Percentiles rank a stretch among this genome's conserved stretches.
Evolutionary conservation across 2,888 invertebrate genomes (phyloP).

Genomic region (Kuschelorhynchus macadamiae): DNA sequence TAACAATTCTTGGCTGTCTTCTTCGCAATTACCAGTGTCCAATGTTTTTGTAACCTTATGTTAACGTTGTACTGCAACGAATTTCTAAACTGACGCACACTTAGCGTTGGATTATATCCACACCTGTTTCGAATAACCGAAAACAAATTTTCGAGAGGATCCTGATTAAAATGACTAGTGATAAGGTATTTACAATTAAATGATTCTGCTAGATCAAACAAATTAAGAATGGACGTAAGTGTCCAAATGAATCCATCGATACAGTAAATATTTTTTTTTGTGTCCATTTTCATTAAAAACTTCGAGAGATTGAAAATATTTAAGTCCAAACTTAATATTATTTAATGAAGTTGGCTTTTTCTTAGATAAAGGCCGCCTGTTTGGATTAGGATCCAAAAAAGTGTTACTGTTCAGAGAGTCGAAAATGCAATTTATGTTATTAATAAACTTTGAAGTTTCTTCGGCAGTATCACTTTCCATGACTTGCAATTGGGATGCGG

Average conservation of each 20-base stretch:
- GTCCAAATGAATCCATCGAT: constrained; percentile 14
- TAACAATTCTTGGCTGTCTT: constrained; percentile 2
- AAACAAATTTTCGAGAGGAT: constrained; percentile 27
- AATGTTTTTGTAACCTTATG: constrained; percentile 10
- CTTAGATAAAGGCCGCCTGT: neutral
- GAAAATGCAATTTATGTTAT: too few species aligned
- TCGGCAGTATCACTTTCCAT: too few species aligned
- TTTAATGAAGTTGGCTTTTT: neutral
- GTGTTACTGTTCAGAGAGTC: too few species aligned
- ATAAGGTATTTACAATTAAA: neutral
- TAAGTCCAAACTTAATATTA: too few species aligned
- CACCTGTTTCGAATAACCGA: neutral
- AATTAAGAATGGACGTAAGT: neutral
- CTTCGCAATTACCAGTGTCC: constrained; percentile 18
- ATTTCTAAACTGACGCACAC: too few species aligned
- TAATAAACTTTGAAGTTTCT: too few species aligned
- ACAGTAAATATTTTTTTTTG: too few species aligned
- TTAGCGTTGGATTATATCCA: constrained; percentile 3
- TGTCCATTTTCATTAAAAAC: too few species aligned
- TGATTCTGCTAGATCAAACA: neutral
- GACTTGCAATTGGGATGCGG: neutral
- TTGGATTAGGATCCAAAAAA: too few species aligned
- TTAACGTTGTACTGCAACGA: constrained; percentile 1
- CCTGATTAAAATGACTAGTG: constrained; percentile 1
- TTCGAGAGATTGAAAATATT: too few species aligned